Percentiles rank a stretch among this genome's conserved stretches.
phyloP scores from a whole-genome alignment of 2,888 invertebrate species.

The Sussaba pulchella region DNA sequence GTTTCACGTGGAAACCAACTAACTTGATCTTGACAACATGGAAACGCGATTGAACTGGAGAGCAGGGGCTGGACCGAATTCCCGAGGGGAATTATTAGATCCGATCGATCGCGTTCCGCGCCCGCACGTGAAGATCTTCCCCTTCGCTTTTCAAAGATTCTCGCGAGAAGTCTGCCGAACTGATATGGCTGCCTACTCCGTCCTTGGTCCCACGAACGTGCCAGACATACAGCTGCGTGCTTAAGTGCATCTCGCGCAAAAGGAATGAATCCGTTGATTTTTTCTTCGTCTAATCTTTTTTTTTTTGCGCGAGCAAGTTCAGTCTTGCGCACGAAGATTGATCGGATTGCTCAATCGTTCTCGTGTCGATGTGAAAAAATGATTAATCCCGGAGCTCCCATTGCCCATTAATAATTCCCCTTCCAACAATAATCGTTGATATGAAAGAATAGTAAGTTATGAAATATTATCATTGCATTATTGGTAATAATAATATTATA shows the following conservation, averaged over 20 bases:
- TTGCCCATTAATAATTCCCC: no score
- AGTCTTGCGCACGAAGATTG: no score
- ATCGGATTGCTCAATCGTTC: no score
- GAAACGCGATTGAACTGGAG: slow-evolving; percentile 3
- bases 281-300: no score
- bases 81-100: slow-evolving; percentile 32
- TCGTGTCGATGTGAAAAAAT: no score
- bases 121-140: slow-evolving; percentile 4
- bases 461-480: no score
- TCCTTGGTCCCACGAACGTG: not conserved
- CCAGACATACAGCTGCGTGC: not conserved
- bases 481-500: no score
- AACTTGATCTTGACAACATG: slow-evolving; percentile 19
- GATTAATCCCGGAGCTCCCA: no score
- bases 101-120: slow-evolving; percentile 15
- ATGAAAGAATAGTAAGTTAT: no score
- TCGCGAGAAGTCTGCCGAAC: not conserved
- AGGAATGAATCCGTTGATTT: not conserved
- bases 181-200: slow-evolving; percentile 7
- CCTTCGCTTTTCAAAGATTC: not conserved
- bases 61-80: slow-evolving; percentile 9
- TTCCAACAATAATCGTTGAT: no score
- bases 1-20: not conserved
- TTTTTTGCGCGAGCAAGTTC: no score
- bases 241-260: not conserved